Percentiles rank a stretch among this genome's conserved stretches.
phyloP scores from a whole-genome alignment of 92 coral and sea anemone genomes.

The Porites cylindrica region DNA sequence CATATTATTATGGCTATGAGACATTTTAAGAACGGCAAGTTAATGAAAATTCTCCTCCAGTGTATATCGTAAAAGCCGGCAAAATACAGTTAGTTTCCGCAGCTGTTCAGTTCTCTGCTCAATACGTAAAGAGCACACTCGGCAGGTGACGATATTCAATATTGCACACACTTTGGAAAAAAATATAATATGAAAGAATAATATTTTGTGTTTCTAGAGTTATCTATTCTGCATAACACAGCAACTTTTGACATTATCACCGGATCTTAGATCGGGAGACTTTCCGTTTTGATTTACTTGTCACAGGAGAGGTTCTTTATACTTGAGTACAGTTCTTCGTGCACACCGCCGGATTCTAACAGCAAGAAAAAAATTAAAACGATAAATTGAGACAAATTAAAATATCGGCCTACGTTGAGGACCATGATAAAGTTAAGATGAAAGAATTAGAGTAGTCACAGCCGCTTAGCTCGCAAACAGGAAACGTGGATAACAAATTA shows the following conservation, averaged over 20 bases:
- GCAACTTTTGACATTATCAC: not conserved
- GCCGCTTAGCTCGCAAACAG: too few relatives aligned
- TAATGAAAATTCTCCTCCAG: constrained; percentile 10
- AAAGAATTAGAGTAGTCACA: too few relatives aligned
- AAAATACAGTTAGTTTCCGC: not conserved
- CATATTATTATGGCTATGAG: constrained; percentile 9
- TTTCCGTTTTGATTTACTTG: not conserved
- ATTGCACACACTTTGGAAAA: not conserved
- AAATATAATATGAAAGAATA: not conserved
- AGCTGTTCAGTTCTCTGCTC: not conserved
- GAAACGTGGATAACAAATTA: too few relatives aligned
- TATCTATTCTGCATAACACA: not conserved
- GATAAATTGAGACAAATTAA: too few relatives aligned
- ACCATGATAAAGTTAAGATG: too few relatives aligned
- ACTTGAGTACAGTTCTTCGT: not conserved
- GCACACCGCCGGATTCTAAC: not conserved
- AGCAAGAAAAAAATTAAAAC: not conserved
- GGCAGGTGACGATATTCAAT: not conserved
- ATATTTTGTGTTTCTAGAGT: not conserved
- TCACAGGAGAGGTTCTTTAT: too few relatives aligned
- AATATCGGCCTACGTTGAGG: too few relatives aligned
- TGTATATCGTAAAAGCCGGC: not conserved
- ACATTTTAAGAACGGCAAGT: not conserved
- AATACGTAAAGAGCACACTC: not conserved
- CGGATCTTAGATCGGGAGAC: not conserved